phyloP scores from a whole-genome alignment of 2,797 vertebrate genomes.

The Glyptemys insculpta region DNA sequence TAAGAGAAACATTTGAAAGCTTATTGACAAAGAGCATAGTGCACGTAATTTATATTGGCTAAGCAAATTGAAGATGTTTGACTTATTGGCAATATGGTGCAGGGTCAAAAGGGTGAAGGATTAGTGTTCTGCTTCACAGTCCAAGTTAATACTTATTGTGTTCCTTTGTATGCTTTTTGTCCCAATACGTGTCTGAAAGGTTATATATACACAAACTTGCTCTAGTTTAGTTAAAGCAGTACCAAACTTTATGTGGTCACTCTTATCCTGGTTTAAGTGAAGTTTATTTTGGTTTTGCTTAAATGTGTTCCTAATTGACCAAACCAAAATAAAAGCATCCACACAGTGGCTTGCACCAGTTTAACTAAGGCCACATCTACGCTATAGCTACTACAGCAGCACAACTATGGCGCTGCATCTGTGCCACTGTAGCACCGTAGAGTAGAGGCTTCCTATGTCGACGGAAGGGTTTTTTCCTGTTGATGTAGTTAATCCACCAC shows the following conservation, averaged over 20 bases:
- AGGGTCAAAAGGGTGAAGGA: conserved; percentile 74
- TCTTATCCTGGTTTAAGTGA: not conserved
- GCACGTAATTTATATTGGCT: conserved; percentile 77
- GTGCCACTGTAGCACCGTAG: not conserved
- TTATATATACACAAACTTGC: not conserved
- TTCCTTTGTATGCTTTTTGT: conserved; percentile 50
- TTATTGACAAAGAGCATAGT: conserved; percentile 82
- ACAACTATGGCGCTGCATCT: not conserved
- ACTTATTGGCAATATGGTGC: conserved; percentile 77
- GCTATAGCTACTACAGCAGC: not conserved
- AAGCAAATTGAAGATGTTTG: conserved; percentile 77
- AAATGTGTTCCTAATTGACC: not conserved
- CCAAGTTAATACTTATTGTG: conserved; percentile 62
- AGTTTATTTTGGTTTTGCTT: conserved; percentile 11
- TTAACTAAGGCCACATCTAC: conserved; percentile 3
- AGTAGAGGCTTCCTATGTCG: not conserved
- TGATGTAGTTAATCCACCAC: too few relatives aligned
- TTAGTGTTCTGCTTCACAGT: conserved; percentile 64
- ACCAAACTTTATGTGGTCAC: not conserved
- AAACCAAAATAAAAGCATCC: not conserved
- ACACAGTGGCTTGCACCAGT: not conserved
- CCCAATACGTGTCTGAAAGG: conserved; percentile 3
- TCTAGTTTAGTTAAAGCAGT: conserved; percentile 15
- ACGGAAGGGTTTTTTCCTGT: too few relatives aligned
- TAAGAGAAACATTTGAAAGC: conserved; percentile 59